Percentiles rank a stretch among this genome's conserved stretches.
Conservation (phyloP, 2,113 vertebrate genomes). For the Sphyrna mokarran region DNA sequence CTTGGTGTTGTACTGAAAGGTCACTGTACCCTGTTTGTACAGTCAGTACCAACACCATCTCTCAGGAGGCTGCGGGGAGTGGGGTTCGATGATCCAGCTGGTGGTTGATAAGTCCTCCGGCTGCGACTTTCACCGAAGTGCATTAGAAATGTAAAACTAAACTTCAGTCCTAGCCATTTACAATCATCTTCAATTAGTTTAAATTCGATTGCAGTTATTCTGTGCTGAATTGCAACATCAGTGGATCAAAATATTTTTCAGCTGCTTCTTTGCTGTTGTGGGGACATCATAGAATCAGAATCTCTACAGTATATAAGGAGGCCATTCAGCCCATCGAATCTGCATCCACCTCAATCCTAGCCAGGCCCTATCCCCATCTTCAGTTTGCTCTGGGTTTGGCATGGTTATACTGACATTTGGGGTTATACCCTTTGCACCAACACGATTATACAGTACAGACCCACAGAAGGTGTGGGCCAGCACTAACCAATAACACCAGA, state of each 20-base stretch:
- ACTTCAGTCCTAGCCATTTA: not conserved
- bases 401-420: not conserved
- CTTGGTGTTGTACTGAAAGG: not conserved
- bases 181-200: not conserved
- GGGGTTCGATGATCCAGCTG: no score
- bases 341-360: no score
- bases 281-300: not conserved
- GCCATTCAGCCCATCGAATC: no score
- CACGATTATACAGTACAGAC: not conserved
- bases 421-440: not conserved
- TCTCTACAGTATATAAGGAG: no score
- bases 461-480: no score
- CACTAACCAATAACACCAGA: not conserved
- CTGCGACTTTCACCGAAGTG: not conserved
- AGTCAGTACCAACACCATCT: no score
- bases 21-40: not conserved
- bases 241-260: not conserved
- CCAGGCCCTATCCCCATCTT: not conserved
- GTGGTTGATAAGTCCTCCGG: not conserved
- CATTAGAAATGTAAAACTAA: not conserved
- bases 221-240: not conserved
- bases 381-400: not conserved
- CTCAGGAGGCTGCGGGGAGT: no score
- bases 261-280: not conserved
- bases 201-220: not conserved